phyloP scores from a whole-genome alignment of 2,888 invertebrate genomes.

The Pammene fasciana region DNA sequence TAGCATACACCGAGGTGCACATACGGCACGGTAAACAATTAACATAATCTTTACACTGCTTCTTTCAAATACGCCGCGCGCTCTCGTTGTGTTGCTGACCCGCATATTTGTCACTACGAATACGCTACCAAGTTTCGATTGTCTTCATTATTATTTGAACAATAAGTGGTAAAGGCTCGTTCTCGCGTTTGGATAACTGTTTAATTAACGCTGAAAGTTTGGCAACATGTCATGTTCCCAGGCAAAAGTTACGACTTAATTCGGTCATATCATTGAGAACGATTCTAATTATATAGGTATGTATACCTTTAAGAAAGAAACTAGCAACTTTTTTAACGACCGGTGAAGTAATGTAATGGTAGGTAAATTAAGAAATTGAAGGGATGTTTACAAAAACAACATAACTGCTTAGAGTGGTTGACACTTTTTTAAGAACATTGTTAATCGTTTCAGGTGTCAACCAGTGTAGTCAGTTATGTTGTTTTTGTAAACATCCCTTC shows the following conservation, averaged over 20 bases:
- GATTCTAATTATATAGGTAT: no score
- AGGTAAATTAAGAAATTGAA: no score
- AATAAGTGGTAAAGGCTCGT: background rate
- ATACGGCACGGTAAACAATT: conserved; percentile 80
- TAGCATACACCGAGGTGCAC: conserved; percentile 69
- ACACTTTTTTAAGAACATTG: no score
- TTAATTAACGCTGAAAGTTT: background rate
- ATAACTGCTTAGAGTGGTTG: no score
- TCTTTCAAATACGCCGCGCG: conserved; percentile 59
- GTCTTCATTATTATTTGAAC: background rate
- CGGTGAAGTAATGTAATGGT: no score
- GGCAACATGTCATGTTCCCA: background rate
- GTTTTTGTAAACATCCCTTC: no score
- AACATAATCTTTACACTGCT: conserved; percentile 67
- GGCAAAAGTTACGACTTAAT: background rate
- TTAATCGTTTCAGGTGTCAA: no score
- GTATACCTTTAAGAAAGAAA: no score
- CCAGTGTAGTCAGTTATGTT: no score
- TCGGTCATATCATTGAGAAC: no score
- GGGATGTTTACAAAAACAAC: no score
- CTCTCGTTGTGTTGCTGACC: conserved; percentile 21
- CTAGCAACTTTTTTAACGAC: no score
- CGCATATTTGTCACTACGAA: conserved; percentile 35
- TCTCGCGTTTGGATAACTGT: background rate
- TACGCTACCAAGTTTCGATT: conserved; percentile 7